These are phyloP conservation scores for Acanthosoma haemorrhoidale DNA, from an alignment of 2,888 invertebrate genomes.

Conservation along the genomic window DNA sequence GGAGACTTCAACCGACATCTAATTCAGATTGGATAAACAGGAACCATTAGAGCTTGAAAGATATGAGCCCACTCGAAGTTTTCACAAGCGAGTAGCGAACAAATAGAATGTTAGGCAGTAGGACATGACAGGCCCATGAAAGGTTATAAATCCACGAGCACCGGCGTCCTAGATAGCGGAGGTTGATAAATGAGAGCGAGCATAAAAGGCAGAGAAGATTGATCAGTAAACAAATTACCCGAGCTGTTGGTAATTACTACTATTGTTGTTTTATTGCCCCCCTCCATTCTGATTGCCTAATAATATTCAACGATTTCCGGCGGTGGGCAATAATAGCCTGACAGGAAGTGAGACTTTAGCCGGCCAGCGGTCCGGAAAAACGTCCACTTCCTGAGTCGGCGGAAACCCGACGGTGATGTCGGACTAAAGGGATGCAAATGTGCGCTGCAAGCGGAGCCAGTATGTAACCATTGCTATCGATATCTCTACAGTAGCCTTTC, in stretches of 20 bases:
- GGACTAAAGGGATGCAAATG: slow-evolving; percentile 1
- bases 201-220: background rate
- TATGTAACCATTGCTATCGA: background rate
- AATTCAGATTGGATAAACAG: no score
- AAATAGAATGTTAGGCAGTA: background rate
- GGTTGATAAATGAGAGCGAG: background rate
- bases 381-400: slow-evolving; percentile 23
- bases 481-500: no score
- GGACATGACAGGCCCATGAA: background rate
- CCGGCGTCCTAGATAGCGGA: background rate
- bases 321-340: background rate
- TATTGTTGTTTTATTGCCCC: slow-evolving; percentile 26
- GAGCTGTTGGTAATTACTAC: slow-evolving; percentile 11
- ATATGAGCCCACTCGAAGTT: no score
- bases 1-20: no score
- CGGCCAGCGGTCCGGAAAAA: slow-evolving; percentile 19
- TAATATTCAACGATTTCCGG: slow-evolving; percentile 20
- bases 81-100: background rate
- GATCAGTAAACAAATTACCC: slow-evolving; percentile 27
- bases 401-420: background rate
- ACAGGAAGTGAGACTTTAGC: slow-evolving; percentile 19
- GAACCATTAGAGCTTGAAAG: no score
- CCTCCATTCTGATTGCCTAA: slow-evolving; percentile 19
- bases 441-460: background rate
- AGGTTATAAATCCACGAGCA: background rate